Percentiles rank a stretch among this genome's conserved stretches.
Conservation (phyloP, 1,140 invertebrate species). For the Chrysomallon squamiferum region DNA sequence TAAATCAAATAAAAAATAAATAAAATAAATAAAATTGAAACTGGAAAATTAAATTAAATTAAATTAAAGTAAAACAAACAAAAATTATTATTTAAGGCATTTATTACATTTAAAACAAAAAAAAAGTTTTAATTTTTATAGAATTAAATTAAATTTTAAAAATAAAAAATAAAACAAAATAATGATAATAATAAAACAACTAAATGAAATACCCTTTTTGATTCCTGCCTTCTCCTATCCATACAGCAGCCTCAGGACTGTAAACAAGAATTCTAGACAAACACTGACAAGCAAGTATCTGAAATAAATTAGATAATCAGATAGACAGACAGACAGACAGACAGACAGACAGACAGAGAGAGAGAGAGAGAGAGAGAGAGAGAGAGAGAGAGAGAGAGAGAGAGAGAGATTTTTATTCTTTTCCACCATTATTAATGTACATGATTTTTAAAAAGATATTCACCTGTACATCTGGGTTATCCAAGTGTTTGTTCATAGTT, state of each 20-base stretch:
- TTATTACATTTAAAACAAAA: no score
- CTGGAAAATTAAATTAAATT: no score
- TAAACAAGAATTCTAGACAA: conserved; percentile 23
- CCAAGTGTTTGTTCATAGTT: conserved; percentile 29
- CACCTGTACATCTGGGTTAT: conserved; percentile 25
- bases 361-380: not conserved
- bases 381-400: not conserved
- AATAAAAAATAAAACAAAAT: no score
- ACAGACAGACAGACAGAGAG: not conserved
- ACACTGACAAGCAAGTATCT: conserved; percentile 16
- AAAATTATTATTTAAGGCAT: no score
- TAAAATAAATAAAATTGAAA: no score
- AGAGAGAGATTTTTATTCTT: not conserved
- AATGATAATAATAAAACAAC: no score
- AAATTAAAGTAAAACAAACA: no score
- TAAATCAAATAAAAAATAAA: no score
- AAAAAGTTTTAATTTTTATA: no score
- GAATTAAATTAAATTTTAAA: no score
- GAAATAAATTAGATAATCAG: not conserved
- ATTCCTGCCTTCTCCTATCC: conserved; percentile 34
- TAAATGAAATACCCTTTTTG: conserved; percentile 31
- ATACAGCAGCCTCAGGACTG: conserved; percentile 26
- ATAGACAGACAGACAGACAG: no score
- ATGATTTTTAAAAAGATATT: not conserved
- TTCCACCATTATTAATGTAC: no score